phyloP scores from a whole-genome alignment of 2,888 invertebrate species.

The Noctua fimbriata region DNA sequence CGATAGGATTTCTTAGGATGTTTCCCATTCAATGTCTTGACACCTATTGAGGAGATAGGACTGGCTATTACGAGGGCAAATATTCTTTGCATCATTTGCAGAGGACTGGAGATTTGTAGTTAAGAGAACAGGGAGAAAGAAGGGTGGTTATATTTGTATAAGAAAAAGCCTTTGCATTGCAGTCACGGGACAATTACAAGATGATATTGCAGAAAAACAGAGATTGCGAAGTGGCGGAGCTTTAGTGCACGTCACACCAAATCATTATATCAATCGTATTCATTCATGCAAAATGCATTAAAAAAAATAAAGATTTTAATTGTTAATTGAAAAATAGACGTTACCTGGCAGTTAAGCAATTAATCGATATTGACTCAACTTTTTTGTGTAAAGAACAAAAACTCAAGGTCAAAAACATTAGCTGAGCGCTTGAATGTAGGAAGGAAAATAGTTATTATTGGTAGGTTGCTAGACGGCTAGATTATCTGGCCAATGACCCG shows the following conservation, averaged over 20 bases:
- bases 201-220: slow-evolving; percentile 21
- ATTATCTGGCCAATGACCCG: slow-evolving; percentile 68
- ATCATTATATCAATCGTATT: slow-evolving; percentile 7
- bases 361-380: slow-evolving; percentile 52
- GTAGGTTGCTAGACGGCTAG: slow-evolving; percentile 61
- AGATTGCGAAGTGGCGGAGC: not conserved
- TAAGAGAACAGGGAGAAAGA: not conserved
- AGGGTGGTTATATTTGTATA: not conserved
- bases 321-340: slow-evolving; percentile 32
- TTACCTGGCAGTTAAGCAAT: slow-evolving; percentile 35
- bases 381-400: slow-evolving; percentile 51
- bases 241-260: not conserved
- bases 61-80: not conserved
- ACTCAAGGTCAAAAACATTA: slow-evolving; percentile 47
- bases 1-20: slow-evolving; percentile 14
- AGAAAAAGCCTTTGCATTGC: not conserved
- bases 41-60: slow-evolving; percentile 14
- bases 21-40: slow-evolving; percentile 24
- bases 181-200: not conserved
- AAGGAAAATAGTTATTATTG: slow-evolving; percentile 63
- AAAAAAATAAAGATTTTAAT: slow-evolving; percentile 18
- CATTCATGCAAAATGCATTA: slow-evolving; percentile 35
- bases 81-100: not conserved
- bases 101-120: not conserved
- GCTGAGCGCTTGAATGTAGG: slow-evolving; percentile 38